Evolutionary conservation across 2,113 vertebrate genomes (phyloP), one percentile per base, ranked within the genome.

Genomic region (Noturus placidus): DNA sequence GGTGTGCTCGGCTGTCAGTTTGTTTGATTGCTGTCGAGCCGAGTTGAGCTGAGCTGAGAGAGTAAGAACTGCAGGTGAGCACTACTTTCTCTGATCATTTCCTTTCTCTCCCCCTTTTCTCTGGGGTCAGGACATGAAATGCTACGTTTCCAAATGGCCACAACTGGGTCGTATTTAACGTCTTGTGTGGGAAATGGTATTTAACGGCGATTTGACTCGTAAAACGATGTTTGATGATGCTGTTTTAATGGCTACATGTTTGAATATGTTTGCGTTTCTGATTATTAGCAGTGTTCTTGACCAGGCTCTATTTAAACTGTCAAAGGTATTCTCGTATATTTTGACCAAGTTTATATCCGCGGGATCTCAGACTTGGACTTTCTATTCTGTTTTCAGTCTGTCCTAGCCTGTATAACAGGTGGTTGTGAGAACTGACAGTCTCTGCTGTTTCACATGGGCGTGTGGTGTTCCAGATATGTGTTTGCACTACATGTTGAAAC

Each of bases 401-500:
- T 46, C 25, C 57, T 35, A 15, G 9, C 3, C 52, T 1, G 20
- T 70, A 11, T 30, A 70, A 84, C 50, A 56, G 19, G 65, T 84
- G n/a, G 17, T 42, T 70, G 63, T 79, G 82, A 79, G 13, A 38
- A 17, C 9, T 27, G 20, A 69, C 27, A 76, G 50, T 33, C 27
- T 80, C 35, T 7, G 70, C 79, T 69, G 52, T 17, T 83, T 86
- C 59, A 85, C 69, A 74, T 90, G 82, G 88, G 81, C 63, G 84
- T 89, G 80, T 69, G 86, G 25, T 50, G 52, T 90, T 69, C 65
- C 27, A 63, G 59, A 33, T 52, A 83, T 69, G 54, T 33, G 22
- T 81, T 87, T 72, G 57, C 70, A 35, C 54, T 87, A 52, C 91
- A 89, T 78, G 91, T 91, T 81, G 72, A 84, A 89, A 90, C 91